These are phyloP conservation scores for Donacobius atricapilla DNA, from an alignment of 2,113 vertebrate genomes.

Conservation along the genomic window DNA sequence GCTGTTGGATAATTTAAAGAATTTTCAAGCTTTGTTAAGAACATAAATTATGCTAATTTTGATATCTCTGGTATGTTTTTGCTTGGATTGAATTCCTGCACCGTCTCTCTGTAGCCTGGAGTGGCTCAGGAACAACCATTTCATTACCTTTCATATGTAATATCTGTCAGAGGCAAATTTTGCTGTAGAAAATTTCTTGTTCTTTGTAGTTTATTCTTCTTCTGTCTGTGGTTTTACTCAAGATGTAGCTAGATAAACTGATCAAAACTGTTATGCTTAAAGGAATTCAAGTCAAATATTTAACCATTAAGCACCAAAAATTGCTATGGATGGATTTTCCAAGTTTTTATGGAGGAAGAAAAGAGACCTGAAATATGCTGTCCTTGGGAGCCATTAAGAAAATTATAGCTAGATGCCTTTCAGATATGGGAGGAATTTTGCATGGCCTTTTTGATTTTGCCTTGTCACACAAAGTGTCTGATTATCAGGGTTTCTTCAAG, in stretches of 20 bases:
- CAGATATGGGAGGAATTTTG: not conserved
- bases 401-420: not conserved
- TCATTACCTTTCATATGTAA: not conserved
- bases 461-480: not conserved
- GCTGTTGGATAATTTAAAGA: not conserved
- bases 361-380: not conserved
- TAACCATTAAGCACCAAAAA: not conserved
- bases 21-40: not conserved
- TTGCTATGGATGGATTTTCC: not conserved
- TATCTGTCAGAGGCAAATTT: not conserved
- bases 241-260: not conserved
- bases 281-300: not conserved
- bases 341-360: not conserved
- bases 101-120: not conserved
- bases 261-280: not conserved
- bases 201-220: not conserved
- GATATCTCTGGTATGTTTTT: not conserved
- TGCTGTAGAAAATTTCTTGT: not conserved
- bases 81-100: not conserved
- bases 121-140: not conserved
- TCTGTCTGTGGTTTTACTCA: not conserved
- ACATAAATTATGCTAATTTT: accelerated
- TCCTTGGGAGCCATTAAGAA: not conserved
- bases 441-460: not conserved
- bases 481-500: not conserved